Evolutionary conservation across 2,113 vertebrate genomes (phyloP), one percentile per base, ranked within the genome.

Genomic region (Climacteris rufus): DNA sequence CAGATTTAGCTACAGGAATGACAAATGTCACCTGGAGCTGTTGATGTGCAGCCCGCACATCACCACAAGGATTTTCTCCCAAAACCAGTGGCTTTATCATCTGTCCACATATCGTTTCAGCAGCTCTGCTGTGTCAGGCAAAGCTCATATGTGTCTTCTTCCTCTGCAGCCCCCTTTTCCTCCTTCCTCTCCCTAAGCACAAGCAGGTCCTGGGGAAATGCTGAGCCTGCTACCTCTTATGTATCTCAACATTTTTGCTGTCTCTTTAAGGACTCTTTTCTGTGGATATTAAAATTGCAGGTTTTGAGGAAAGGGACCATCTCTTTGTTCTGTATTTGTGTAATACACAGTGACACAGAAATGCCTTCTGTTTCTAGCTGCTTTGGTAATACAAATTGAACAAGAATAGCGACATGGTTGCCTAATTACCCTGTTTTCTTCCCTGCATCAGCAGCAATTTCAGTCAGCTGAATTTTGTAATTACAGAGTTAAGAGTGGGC

Each of bases 371-470:
- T 53, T 93, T 76, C 75, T 82, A 49, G 59, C 15, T 93, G n/a
- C 45, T 88, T 80, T 77, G 68, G 35, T 64, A 71, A 87, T 21
- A 89, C 24, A 89, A 92, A 93, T 89, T 81, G 94, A 94, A 93
- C 23, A 17, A 66, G 56, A 80, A 13, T 24, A 59, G 33, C 56
- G 71, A 53, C 47, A 57, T 24, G 56, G 90, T 71, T 96, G 54
- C 71, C 60, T 88, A 80, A 91, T 94, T 91, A 83, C 24, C 30
- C 30, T 15, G 5, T 40, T 91, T 90, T 74, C 75, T 85, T 66
- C 42, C 50, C 35, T 42, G n/a, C 2, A 1, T 80, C 2, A 0
- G 40, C 33, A 83, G 65, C 39, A 52, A 59, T 88, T 90, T 80
- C 85, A 70, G 16, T 80, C 45, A 47, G 50, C 2, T 59, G 27